Percentiles rank a stretch among this genome's conserved stretches.
Evolutionary conservation across 2,888 invertebrate species (phyloP).

Genomic region (Calliopum simillimum): DNA sequence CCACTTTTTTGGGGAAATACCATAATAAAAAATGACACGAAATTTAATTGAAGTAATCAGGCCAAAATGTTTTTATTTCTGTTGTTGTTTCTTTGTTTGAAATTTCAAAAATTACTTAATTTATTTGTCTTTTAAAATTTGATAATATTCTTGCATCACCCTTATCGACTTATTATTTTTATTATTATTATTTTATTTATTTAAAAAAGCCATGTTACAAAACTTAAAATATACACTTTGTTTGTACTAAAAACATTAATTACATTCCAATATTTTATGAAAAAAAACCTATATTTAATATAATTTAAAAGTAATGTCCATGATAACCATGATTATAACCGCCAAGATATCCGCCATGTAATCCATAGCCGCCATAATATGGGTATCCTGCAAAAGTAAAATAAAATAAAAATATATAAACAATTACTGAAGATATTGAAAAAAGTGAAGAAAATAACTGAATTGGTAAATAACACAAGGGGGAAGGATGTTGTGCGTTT

Average conservation of each 20-base stretch:
- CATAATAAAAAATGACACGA: too few relatives aligned
- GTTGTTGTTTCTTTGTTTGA: background rate
- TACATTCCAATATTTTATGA: background rate
- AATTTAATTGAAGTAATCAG: too few relatives aligned
- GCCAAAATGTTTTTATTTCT: too few relatives aligned
- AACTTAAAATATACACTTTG: background rate
- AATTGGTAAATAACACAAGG: too few relatives aligned
- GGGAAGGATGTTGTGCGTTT: too few relatives aligned
- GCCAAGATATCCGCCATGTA: slow-evolving; percentile 60
- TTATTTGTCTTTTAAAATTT: background rate
- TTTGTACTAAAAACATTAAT: too few relatives aligned
- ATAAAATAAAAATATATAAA: slow-evolving; percentile 10
- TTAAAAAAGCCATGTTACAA: background rate
- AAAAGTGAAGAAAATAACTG: too few relatives aligned
- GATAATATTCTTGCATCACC: background rate
- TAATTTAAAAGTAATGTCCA: slow-evolving; percentile 59
- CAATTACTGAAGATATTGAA: background rate
- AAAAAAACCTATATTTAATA: background rate
- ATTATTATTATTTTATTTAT: too few relatives aligned
- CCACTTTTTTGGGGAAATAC: too few relatives aligned
- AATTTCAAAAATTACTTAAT: background rate
- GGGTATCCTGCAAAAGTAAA: slow-evolving; percentile 45
- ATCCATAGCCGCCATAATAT: slow-evolving; percentile 48
- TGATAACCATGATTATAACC: slow-evolving; percentile 55
- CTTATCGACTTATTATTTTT: too few relatives aligned